Evolutionary conservation across 2,113 vertebrate genomes (phyloP).

Genomic region (Machaerirhynchus nigripectus): DNA sequence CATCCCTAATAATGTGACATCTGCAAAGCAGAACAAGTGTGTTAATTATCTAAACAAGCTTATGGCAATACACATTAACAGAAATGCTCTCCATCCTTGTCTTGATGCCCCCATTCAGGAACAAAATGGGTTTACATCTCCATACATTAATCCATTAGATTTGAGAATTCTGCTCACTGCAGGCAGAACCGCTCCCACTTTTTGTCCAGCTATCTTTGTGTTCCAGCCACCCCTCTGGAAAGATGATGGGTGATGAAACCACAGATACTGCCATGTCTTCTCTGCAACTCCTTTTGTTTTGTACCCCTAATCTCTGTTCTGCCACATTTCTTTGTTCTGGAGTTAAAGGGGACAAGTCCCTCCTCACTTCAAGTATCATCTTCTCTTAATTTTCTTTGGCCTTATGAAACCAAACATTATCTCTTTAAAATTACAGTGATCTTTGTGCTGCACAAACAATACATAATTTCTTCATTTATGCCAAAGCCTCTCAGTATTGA

Average conservation of each 20-base stretch:
- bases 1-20: not conserved
- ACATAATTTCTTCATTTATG: not conserved
- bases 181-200: not conserved
- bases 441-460: not conserved
- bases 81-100: not conserved
- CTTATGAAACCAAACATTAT: not conserved
- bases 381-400: not conserved
- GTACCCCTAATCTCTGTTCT: not conserved
- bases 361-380: not conserved
- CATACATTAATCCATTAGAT: not conserved
- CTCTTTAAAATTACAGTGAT: not conserved
- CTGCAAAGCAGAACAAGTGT: not conserved
- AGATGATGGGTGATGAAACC: not conserved
- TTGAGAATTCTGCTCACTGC: not conserved
- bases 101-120: not conserved
- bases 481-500: not conserved
- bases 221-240: not conserved
- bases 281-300: not conserved
- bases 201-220: not conserved
- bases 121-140: not conserved
- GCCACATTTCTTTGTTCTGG: not conserved
- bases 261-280: not conserved
- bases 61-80: not conserved
- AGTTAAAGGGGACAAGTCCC: not conserved
- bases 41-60: not conserved